Conservation (phyloP, 2,888 invertebrate genomes). For the Eristalinus aeneus region DNA sequence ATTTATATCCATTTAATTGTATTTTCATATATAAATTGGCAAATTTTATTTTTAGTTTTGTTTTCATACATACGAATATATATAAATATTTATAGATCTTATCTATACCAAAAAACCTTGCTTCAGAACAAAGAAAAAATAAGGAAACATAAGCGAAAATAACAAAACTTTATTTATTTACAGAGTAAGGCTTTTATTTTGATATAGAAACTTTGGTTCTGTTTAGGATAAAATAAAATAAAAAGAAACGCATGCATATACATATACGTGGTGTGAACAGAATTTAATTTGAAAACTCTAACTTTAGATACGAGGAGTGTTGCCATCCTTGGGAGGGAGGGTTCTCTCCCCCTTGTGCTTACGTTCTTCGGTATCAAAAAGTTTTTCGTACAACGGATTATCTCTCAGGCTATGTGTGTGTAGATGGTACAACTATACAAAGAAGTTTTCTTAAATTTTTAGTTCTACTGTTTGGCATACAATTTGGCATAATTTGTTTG, state of each 20-base stretch:
- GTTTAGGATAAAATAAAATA: conserved; percentile 37
- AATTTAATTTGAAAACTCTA: neutral
- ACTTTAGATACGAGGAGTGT: neutral
- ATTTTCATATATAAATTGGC: conserved; percentile 46
- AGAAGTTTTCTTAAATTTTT: conserved; percentile 4
- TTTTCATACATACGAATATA: conserved; percentile 23
- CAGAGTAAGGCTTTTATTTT: conserved; percentile 61
- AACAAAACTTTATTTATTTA: conserved; percentile 40
- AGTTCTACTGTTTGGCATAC: conserved; percentile 39
- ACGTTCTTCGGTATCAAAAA: conserved; percentile 54
- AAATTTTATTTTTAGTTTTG: conserved; percentile 29
- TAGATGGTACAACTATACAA: neutral
- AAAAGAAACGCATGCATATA: neutral
- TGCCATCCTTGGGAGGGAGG: conserved; percentile 6
- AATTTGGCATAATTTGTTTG: conserved; percentile 28
- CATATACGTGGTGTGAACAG: neutral
- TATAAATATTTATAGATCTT: conserved; percentile 11
- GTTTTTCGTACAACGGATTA: conserved; percentile 22
- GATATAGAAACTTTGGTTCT: conserved; percentile 71
- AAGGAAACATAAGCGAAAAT: conserved; percentile 35
- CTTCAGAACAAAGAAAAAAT: neutral
- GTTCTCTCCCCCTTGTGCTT: neutral
- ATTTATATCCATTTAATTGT: conserved; percentile 9
- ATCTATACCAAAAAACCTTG: neutral
- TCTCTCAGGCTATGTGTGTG: conserved; percentile 6